Conservation (phyloP, 2,113 vertebrate species). For the Xiphophorus couchianus region DNA sequence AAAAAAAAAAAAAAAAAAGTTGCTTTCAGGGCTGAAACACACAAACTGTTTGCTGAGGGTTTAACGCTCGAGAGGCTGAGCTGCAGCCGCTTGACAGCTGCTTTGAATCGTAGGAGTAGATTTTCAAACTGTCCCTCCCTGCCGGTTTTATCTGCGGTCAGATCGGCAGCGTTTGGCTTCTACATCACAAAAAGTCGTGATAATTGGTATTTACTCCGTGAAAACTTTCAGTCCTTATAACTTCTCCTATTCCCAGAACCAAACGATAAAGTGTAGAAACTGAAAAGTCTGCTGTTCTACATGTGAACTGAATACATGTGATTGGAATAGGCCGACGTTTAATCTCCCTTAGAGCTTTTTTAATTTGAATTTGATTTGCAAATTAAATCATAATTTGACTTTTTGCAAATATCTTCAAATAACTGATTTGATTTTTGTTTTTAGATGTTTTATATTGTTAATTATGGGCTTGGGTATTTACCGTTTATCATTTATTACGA, state of each 20-base stretch:
- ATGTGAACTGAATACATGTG: not conserved
- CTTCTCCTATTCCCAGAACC: not conserved
- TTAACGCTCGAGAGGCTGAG: slow-evolving; percentile 48
- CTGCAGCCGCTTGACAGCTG: slow-evolving; percentile 53
- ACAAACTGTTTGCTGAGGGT: slow-evolving; percentile 36
- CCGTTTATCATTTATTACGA: too few relatives aligned
- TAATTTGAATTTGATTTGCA: too few relatives aligned
- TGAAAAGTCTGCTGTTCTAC: slow-evolving; percentile 10
- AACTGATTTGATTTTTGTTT: too few relatives aligned
- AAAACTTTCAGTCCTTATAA: slow-evolving; percentile 30
- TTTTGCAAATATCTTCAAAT: too few relatives aligned
- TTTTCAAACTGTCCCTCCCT: slow-evolving; percentile 47
- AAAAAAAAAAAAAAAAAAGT: slow-evolving; percentile 46
- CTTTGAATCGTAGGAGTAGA: slow-evolving; percentile 50
- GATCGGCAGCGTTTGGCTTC: slow-evolving; percentile 46
- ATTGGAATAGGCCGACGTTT: not conserved
- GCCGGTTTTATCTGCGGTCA: slow-evolving; percentile 26
- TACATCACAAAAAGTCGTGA: slow-evolving; percentile 23
- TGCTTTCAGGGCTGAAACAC: slow-evolving; percentile 24
- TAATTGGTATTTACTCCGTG: slow-evolving; percentile 53
- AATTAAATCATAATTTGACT: too few relatives aligned
- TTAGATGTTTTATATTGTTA: too few relatives aligned
- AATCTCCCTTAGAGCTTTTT: not conserved
- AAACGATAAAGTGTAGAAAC: not conserved
- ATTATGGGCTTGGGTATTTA: too few relatives aligned